Conservation (phyloP, 1,140 invertebrate genomes). For the Diploscapter pachys region DNA sequence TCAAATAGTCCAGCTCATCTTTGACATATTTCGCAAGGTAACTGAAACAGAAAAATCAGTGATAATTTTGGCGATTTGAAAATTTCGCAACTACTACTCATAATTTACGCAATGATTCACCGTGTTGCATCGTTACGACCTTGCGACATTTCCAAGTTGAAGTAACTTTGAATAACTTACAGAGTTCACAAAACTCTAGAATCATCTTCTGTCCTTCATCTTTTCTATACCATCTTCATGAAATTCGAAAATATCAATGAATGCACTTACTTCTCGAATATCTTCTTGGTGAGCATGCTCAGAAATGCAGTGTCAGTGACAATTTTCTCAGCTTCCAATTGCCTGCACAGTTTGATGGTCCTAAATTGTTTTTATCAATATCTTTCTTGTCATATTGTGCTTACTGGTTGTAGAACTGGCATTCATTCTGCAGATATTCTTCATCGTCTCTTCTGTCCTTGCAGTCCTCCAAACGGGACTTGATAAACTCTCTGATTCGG, state of each 20-base stretch:
- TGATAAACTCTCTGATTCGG: constrained; percentile 25
- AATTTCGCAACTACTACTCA: no score
- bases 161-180: no score
- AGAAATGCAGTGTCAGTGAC: constrained; percentile 72
- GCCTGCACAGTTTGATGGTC: constrained; percentile 29
- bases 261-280: constrained; percentile 65
- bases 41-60: background rate
- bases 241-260: no score
- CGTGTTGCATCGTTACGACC: no score
- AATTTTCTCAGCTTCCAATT: constrained; percentile 23
- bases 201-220: no score
- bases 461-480: constrained; percentile 70
- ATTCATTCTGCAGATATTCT: constrained; percentile 80
- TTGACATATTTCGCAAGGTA: constrained; percentile 18
- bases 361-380: constrained; percentile 1
- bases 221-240: no score
- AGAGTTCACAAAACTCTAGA: no score
- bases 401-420: constrained; percentile 80
- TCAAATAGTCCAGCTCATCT: constrained; percentile 74
- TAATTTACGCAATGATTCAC: no score
- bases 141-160: no score
- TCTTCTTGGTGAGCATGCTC: constrained; percentile 75
- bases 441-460: constrained; percentile 70
- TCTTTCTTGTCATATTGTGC: background rate
- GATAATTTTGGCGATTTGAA: no score